Evolutionary conservation across 2,113 vertebrate species (phyloP).

Genomic region (Melanerpes formicivorus): DNA sequence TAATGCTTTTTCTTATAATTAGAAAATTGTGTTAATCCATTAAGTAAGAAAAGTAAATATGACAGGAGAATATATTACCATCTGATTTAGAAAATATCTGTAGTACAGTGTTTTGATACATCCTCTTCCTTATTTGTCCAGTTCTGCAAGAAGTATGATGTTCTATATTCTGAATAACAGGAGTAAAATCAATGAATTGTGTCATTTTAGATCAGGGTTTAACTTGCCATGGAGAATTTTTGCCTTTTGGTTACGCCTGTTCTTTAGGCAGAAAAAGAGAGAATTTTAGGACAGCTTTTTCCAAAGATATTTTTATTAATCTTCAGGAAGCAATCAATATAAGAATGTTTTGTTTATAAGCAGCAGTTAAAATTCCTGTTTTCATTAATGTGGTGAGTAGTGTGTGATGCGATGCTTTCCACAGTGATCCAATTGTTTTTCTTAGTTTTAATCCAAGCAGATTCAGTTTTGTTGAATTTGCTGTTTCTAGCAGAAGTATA

Average conservation of each 20-base stretch:
- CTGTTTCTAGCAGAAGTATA: neutral
- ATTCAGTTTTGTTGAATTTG: slow-evolving; percentile 5
- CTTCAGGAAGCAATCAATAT: neutral
- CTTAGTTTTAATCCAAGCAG: neutral
- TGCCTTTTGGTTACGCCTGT: neutral
- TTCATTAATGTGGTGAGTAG: neutral
- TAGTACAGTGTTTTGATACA: neutral
- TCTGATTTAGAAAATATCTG: neutral
- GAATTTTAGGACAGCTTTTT: neutral
- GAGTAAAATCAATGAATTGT: neutral
- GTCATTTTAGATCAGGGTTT: neutral
- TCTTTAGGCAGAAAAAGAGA: neutral
- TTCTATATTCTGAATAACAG: neutral
- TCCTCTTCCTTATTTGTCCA: neutral
- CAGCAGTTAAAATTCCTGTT: neutral
- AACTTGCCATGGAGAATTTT: neutral
- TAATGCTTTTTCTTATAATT: neutral
- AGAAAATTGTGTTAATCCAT: neutral
- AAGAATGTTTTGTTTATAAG: neutral
- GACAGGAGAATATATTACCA: neutral
- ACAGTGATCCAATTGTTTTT: neutral
- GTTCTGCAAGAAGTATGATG: neutral
- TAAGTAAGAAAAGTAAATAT: neutral
- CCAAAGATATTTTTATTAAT: neutral
- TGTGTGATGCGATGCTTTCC: neutral